Percentiles rank a stretch among this genome's conserved stretches.
These are phyloP conservation scores for Riparia riparia DNA, from an alignment of 2,113 vertebrate genomes.

Conservation along the genomic window DNA sequence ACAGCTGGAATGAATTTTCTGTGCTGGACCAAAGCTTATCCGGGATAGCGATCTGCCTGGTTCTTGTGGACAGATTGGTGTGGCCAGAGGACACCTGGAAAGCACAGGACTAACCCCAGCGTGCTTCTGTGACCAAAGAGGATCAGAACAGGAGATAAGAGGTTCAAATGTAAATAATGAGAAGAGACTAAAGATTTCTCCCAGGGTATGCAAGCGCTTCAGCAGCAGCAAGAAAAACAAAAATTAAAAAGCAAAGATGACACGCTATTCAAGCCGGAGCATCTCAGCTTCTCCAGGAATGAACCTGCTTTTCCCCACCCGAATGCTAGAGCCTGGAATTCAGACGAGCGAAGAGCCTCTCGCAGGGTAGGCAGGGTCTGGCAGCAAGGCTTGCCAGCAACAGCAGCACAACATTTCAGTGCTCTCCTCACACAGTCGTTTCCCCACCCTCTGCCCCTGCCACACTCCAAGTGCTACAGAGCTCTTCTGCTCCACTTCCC, in stretches of 20 bases:
- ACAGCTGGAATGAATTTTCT: neutral
- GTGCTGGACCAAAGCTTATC: neutral
- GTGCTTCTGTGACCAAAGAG: neutral
- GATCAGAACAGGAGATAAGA: neutral
- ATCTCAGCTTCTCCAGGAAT: neutral
- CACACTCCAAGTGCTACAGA: neutral
- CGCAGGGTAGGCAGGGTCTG: neutral
- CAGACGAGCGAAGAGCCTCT: neutral
- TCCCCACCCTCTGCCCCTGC: neutral
- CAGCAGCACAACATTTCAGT: rapidly evolving
- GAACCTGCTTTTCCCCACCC: neutral
- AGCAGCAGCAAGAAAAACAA: neutral
- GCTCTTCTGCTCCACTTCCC: neutral
- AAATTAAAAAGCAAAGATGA: neutral
- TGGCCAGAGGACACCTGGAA: neutral
- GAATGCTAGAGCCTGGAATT: neutral
- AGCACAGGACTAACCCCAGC: neutral
- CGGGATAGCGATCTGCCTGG: neutral
- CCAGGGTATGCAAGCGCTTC: neutral
- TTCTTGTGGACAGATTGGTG: neutral
- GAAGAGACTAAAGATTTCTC: neutral
- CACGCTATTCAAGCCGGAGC: neutral
- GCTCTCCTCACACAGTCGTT: neutral
- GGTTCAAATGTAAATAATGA: neutral
- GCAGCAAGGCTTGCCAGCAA: neutral